Evolutionary conservation across 2,797 vertebrate species (phyloP).

Genomic region (Gorsachius magnificus): DNA sequence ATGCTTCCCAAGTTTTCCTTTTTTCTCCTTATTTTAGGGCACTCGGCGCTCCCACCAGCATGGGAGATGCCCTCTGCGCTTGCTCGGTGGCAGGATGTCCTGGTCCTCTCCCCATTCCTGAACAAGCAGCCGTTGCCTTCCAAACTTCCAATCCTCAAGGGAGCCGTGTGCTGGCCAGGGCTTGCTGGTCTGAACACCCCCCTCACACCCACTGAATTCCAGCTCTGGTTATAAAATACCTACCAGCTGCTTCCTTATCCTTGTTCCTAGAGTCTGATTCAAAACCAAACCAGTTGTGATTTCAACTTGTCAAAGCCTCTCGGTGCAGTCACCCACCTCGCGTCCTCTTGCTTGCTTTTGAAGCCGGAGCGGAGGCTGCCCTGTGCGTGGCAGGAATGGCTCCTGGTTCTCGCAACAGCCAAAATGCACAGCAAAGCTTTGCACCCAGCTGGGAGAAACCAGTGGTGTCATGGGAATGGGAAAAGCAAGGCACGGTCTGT

Average conservation of each 20-base stretch:
- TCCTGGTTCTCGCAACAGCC: not conserved
- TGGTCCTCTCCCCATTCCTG: not conserved
- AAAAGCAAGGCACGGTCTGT: not conserved
- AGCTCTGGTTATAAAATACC: not conserved
- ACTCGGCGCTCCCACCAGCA: not conserved
- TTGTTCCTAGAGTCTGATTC: not conserved
- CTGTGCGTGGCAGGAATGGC: not conserved
- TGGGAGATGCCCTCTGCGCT: not conserved
- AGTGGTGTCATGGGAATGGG: not conserved
- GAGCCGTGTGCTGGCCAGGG: not conserved
- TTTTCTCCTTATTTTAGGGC: not conserved
- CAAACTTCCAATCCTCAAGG: not conserved
- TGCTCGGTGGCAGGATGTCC: not conserved
- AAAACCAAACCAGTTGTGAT: not conserved
- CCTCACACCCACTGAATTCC: not conserved
- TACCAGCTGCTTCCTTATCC: not conserved
- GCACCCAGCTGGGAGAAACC: not conserved
- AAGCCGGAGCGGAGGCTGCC: not conserved
- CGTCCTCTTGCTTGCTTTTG: accelerated
- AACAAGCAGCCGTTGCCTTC: not conserved
- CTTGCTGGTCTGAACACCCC: accelerated
- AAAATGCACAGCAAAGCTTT: not conserved
- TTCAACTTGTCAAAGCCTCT: not conserved
- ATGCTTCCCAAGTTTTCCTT: not conserved
- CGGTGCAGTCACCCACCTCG: not conserved